Evolutionary conservation across 1,140 invertebrate genomes (phyloP).

Genomic region (Macrobrachium rosenbergii): DNA sequence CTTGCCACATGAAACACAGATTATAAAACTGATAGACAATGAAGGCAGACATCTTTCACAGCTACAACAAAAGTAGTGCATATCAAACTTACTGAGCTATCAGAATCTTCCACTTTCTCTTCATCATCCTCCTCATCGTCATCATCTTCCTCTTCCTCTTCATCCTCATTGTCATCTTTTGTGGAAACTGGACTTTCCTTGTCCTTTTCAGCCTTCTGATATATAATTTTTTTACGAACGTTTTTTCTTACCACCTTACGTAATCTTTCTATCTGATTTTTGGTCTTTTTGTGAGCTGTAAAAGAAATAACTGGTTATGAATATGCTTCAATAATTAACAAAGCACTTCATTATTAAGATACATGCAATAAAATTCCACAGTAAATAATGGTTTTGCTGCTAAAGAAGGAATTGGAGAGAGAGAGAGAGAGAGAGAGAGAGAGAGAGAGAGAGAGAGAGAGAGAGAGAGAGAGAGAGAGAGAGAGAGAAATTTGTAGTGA

Average conservation of each 20-base stretch:
- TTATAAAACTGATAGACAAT: too few relatives aligned
- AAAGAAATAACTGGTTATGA: background rate
- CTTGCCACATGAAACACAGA: too few relatives aligned
- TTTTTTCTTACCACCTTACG: slow-evolving; percentile 8
- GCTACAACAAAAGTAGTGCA: too few relatives aligned
- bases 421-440: background rate
- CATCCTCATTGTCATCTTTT: slow-evolving; percentile 3
- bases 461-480: background rate
- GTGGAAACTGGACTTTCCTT: background rate
- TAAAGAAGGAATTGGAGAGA: too few relatives aligned
- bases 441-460: background rate
- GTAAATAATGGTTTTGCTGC: too few relatives aligned
- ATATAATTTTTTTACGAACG: background rate
- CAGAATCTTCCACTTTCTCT: background rate
- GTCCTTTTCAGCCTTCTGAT: background rate
- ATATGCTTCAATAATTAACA: background rate
- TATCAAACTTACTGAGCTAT: background rate
- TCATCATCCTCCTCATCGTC: background rate
- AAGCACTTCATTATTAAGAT: too few relatives aligned
- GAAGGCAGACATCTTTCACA: too few relatives aligned
- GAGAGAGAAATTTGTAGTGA: background rate
- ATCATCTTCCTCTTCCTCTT: background rate
- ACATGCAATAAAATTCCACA: too few relatives aligned
- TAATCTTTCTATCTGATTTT: slow-evolving; percentile 24
- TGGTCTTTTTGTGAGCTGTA: slow-evolving; percentile 20